A percentile compares a stretch with the other conserved stretches of the same genome.
Evolutionary conservation across 2,888 invertebrate species (phyloP).

Genomic region (Agriotes lineatus): DNA sequence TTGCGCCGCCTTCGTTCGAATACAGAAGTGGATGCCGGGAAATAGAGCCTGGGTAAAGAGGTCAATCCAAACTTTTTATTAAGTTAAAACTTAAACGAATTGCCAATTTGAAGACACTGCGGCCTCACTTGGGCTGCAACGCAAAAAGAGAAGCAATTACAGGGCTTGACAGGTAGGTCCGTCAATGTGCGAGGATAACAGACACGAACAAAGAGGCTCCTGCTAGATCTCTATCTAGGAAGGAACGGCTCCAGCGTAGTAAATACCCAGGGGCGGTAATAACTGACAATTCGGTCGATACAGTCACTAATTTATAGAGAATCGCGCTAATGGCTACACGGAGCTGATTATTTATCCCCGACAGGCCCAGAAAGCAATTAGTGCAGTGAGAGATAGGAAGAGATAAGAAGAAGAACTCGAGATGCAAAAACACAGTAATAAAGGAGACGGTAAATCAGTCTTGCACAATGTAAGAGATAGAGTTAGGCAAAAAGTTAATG

Average conservation of each 20-base stretch:
- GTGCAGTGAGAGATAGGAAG: conserved; percentile 51
- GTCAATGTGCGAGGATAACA: conserved; percentile 16
- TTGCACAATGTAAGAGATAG: conserved; percentile 53
- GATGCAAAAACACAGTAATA: conserved; percentile 58
- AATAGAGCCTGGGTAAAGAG: background rate
- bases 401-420: conserved; percentile 52
- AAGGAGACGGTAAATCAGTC: conserved; percentile 54
- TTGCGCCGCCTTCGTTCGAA: background rate
- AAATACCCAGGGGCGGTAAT: conserved; percentile 45
- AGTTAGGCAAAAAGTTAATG: conserved; percentile 53
- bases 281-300: conserved; percentile 51
- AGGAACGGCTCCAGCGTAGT: conserved; percentile 45
- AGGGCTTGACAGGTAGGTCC: conserved; percentile 24
- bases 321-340: conserved; percentile 59
- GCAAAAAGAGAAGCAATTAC: conserved; percentile 15
- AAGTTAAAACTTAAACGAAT: conserved; percentile 21
- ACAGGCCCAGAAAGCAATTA: conserved; percentile 57
- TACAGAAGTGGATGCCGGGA: background rate
- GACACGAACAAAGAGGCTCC: conserved; percentile 19
- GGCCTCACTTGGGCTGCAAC: background rate
- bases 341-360: conserved; percentile 60
- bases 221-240: conserved; percentile 12
- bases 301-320: conserved; percentile 59
- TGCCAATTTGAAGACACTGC: conserved; percentile 8
- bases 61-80: background rate